A percentile compares a stretch with the other conserved stretches of the same genome.
Evolutionary conservation across 1,140 invertebrate genomes (phyloP).

Genomic region (Periplaneta americana): DNA sequence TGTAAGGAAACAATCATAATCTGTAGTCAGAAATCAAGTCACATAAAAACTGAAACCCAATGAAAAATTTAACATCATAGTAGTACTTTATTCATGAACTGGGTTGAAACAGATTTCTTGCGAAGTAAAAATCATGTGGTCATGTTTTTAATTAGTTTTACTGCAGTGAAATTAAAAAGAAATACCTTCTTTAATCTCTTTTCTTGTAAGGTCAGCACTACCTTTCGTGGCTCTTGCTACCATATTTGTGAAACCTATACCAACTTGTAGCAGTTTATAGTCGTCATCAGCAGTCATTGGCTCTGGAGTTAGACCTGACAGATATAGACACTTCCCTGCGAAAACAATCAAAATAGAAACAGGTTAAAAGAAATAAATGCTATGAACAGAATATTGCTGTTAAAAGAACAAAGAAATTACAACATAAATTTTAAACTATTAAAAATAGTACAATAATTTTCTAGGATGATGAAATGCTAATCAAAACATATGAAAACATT

Average conservation of each 20-base stretch:
- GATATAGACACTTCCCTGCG: constrained; percentile 89
- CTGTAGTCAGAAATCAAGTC: no score
- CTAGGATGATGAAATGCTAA: no score
- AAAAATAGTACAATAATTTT: neutral
- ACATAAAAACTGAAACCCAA: no score
- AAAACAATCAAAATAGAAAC: neutral
- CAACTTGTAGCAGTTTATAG: constrained; percentile 84
- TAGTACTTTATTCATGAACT: no score
- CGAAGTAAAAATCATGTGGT: no score
- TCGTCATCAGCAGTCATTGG: constrained; percentile 96
- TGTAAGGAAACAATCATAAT: no score
- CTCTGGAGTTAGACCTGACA: constrained; percentile 89
- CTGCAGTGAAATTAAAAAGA: neutral
- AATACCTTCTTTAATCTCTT: constrained; percentile 91
- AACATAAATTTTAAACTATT: no score
- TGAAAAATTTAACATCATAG: neutral
- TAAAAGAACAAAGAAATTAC: constrained; percentile 23
- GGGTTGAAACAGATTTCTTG: neutral
- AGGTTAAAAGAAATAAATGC: neutral
- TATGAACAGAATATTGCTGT: neutral
- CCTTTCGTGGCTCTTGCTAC: constrained; percentile 91
- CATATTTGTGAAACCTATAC: constrained; percentile 98
- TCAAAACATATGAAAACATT: no score
- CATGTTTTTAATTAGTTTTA: neutral
- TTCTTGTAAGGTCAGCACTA: constrained; percentile 89